Percentiles rank a stretch among this genome's conserved stretches.
Evolutionary conservation across 1,140 invertebrate genomes (phyloP).

Genomic region (Glossosoma conforme): DNA sequence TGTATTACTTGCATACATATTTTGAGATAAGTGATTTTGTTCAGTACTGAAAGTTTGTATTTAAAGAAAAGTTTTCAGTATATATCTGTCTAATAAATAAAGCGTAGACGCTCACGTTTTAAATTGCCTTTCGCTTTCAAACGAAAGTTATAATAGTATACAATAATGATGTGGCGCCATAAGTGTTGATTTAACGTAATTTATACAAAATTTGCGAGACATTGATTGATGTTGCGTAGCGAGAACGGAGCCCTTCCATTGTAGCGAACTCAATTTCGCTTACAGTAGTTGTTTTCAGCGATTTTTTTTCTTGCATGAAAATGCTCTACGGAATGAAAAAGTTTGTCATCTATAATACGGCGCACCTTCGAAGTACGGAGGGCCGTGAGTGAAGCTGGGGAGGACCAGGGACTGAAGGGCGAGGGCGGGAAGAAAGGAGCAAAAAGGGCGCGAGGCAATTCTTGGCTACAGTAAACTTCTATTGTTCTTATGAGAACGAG

Average conservation of each 20-base stretch:
- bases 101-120: too few relatives aligned
- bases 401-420: slow-evolving; percentile 2
- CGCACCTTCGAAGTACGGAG: slow-evolving; percentile 15
- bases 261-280: neutral
- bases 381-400: too few relatives aligned
- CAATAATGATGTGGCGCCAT: neutral
- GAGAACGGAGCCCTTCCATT: neutral
- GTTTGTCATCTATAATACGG: slow-evolving; percentile 7
- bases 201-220: neutral
- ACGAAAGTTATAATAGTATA: neutral
- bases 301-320: slow-evolving; percentile 8
- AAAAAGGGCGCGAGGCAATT: neutral
- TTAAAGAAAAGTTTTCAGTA: too few relatives aligned
- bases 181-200: slow-evolving; percentile 5
- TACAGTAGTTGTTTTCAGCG: neutral
- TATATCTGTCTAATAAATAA: too few relatives aligned
- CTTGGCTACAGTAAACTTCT: neutral
- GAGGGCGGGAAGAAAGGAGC: neutral
- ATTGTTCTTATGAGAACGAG: neutral
- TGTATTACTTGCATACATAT: too few relatives aligned
- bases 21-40: too few relatives aligned
- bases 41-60: too few relatives aligned
- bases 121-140: neutral
- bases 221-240: slow-evolving; percentile 2
- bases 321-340: slow-evolving; percentile 16